Percentiles rank a stretch among this genome's conserved stretches.
These are phyloP conservation scores for Erythrolamprus reginae DNA, from an alignment of 2,113 vertebrate species.

Conservation along the genomic window DNA sequence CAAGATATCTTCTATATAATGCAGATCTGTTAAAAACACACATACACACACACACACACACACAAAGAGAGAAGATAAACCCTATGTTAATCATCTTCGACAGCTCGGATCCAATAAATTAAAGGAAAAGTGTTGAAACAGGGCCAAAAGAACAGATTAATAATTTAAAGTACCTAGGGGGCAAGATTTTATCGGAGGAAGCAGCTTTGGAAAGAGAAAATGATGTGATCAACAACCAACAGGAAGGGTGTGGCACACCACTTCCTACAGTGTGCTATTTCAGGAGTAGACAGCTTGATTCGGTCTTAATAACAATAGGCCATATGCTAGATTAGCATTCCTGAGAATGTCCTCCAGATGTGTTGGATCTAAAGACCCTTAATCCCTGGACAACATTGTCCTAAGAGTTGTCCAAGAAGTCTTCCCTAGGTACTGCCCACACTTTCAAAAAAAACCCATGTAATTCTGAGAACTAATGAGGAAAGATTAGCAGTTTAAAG, in stretches of 20 bases:
- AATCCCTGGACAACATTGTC: background rate
- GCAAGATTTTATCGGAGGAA: conserved; percentile 8
- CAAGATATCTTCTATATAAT: background rate
- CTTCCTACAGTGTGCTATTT: background rate
- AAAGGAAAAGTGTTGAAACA: background rate
- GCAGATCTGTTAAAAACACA: background rate
- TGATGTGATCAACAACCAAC: background rate
- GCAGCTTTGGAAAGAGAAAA: conserved; percentile 5
- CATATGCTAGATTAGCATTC: background rate
- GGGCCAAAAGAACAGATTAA: background rate
- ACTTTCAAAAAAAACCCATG: background rate
- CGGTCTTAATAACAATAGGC: background rate
- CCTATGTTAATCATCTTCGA: background rate
- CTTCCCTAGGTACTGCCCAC: background rate
- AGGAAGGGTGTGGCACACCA: background rate
- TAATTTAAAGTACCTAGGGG: background rate
- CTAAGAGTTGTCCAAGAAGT: background rate
- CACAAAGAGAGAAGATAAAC: background rate
- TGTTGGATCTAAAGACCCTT: background rate
- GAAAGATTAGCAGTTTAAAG: background rate
- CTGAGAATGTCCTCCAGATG: background rate
- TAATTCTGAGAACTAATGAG: background rate
- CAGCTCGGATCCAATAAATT: background rate
- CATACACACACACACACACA: too few relatives aligned
- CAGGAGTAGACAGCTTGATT: background rate